Percentiles rank a stretch among this genome's conserved stretches.
Conservation (phyloP, 1,140 invertebrate genomes). For the Zaprionus gabonicus region DNA sequence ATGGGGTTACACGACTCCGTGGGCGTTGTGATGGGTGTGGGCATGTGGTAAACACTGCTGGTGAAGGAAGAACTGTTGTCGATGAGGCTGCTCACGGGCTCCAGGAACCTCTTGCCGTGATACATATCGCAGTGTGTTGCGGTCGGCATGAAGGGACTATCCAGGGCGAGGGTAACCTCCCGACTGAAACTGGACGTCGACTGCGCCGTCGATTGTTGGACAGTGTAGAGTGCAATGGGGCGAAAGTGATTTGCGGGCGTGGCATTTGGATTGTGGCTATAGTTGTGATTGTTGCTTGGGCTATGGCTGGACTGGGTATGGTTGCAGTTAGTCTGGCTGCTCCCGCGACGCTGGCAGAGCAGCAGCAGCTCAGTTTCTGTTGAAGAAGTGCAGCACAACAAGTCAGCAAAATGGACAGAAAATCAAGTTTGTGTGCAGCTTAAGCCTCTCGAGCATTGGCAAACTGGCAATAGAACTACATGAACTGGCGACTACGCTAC, state of each 20-base stretch:
- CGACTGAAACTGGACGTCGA: slow-evolving; percentile 12
- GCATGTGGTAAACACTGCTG: slow-evolving; percentile 65
- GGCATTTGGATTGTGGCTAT: slow-evolving; percentile 15
- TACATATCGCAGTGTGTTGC: slow-evolving; percentile 54
- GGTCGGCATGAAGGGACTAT: slow-evolving; percentile 53
- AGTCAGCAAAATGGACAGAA: background rate
- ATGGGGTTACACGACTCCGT: slow-evolving; percentile 22
- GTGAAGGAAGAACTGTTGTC: slow-evolving; percentile 71
- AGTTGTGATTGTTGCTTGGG: slow-evolving; percentile 24
- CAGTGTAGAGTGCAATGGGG: slow-evolving; percentile 54
- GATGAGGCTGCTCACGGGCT: slow-evolving; percentile 59
- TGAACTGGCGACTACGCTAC: slow-evolving; percentile 77
- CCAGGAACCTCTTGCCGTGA: slow-evolving; percentile 72
- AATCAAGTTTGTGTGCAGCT: background rate
- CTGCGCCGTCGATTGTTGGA: slow-evolving; percentile 7
- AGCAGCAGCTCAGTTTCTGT: slow-evolving; percentile 68
- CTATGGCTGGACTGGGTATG: slow-evolving; percentile 34
- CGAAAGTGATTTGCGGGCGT: slow-evolving; percentile 63
- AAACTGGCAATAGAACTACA: slow-evolving; percentile 46
- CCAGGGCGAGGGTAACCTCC: slow-evolving; percentile 48
- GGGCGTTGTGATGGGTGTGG: slow-evolving; percentile 65
- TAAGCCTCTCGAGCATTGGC: slow-evolving; percentile 17
- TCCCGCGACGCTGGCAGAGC: slow-evolving; percentile 31
- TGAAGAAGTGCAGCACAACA: background rate
- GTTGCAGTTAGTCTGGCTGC: slow-evolving; percentile 13